phyloP scores from a whole-genome alignment of 35 echinoderm and acorn worm species.

The Nesometra sesokonis region DNA sequence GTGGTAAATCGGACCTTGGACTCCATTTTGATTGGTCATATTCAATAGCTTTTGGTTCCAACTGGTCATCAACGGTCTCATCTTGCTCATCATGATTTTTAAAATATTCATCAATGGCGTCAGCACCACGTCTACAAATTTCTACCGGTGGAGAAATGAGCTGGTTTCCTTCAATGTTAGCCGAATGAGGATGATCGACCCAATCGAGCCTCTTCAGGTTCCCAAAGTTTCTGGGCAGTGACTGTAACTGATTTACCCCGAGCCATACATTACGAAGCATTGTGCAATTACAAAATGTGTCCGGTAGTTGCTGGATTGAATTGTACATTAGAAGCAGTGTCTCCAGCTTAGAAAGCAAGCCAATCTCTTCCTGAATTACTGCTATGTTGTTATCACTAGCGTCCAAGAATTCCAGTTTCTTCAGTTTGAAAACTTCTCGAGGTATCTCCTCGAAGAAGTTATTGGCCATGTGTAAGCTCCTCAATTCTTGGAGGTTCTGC shows the following conservation, averaged over 20 bases:
- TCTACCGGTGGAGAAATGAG: constrained; percentile 64
- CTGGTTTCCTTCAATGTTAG: constrained; percentile 74
- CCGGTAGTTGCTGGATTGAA: constrained; percentile 47
- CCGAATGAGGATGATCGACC: constrained; percentile 41
- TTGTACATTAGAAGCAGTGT: constrained; percentile 63
- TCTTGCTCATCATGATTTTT: not conserved
- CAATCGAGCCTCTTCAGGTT: constrained; percentile 54
- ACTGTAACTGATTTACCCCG: constrained; percentile 53
- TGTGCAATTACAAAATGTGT: constrained; percentile 46
- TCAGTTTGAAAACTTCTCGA: constrained; percentile 41
- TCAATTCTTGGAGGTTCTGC: constrained; percentile 34
- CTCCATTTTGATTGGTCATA: no score
- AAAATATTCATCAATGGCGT: constrained; percentile 54
- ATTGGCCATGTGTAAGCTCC: constrained; percentile 82
- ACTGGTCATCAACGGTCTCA: not conserved
- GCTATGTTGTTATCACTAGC: constrained; percentile 72
- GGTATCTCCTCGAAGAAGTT: constrained; percentile 74
- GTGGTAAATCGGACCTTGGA: no score
- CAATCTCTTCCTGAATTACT: constrained; percentile 36
- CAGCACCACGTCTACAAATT: constrained; percentile 50
- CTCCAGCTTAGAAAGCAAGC: constrained; percentile 31
- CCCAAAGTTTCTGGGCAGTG: constrained; percentile 56
- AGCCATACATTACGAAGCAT: constrained; percentile 70
- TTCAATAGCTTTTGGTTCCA: no score
- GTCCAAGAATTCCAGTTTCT: constrained; percentile 70